Percentiles rank a stretch among this genome's conserved stretches.
phyloP scores from a whole-genome alignment of 2,888 invertebrate species.

The Noctua comes region DNA sequence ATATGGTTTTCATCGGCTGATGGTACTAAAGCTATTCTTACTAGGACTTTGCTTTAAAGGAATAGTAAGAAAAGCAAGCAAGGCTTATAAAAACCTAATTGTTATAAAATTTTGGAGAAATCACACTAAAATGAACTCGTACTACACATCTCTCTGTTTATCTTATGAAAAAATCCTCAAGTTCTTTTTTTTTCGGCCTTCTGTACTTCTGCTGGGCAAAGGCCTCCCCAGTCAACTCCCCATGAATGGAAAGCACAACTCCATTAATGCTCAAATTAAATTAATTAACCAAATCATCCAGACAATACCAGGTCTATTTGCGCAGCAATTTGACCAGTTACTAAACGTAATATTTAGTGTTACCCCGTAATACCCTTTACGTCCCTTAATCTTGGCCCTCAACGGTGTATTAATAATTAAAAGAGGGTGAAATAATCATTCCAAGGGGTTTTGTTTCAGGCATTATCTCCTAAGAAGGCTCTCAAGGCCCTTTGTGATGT shows the following conservation, averaged over 20 bases:
- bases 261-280: slow-evolving; percentile 14
- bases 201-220: background rate
- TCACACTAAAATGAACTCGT: background rate
- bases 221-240: background rate
- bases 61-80: background rate
- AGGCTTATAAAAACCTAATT: background rate
- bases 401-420: slow-evolving; percentile 86
- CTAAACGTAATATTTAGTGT: slow-evolving; percentile 60
- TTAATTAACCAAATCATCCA: slow-evolving; percentile 5
- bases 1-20: background rate
- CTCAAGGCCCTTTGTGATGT: slow-evolving; percentile 64
- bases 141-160: background rate
- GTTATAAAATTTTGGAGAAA: background rate
- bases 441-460: slow-evolving; percentile 77
- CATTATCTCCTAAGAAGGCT: slow-evolving; percentile 78
- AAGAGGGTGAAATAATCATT: slow-evolving; percentile 81
- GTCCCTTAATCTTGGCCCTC: slow-evolving; percentile 78
- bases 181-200: background rate
- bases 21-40: background rate
- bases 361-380: slow-evolving; percentile 68
- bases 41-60: background rate
- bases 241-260: background rate
- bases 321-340: slow-evolving; percentile 47
- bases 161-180: background rate
- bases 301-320: slow-evolving; percentile 36